These are phyloP conservation scores for Picus viridis DNA, from an alignment of 2,797 vertebrate species.

Conservation along the genomic window DNA sequence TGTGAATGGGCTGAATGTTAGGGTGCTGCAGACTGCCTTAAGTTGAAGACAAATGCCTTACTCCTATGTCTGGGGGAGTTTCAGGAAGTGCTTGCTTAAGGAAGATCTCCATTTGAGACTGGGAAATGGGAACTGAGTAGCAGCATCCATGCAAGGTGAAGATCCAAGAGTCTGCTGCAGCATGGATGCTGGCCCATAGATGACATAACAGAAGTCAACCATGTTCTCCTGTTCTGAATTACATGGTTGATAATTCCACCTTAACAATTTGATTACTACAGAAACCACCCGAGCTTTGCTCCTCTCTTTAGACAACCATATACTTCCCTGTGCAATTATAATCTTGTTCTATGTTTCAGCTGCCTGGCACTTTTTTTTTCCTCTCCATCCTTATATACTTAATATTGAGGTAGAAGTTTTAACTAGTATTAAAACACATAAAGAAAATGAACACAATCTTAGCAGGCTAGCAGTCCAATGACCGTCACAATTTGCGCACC, in stretches of 20 bases:
- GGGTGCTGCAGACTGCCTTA: background rate
- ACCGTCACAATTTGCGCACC: background rate
- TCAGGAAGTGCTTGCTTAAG: background rate
- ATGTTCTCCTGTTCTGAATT: background rate
- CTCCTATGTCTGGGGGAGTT: background rate
- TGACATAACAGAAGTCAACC: background rate
- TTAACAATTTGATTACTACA: background rate
- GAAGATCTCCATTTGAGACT: background rate
- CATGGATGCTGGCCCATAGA: background rate
- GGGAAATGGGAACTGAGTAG: accelerated
- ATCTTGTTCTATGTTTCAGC: background rate
- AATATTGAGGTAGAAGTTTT: slow-evolving; percentile 54
- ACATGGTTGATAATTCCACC: background rate
- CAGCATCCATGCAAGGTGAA: background rate
- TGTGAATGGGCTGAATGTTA: background rate
- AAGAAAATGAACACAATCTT: background rate
- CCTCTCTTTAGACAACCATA: background rate
- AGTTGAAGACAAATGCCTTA: background rate
- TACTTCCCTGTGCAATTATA: background rate
- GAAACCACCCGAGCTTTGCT: slow-evolving; percentile 21
- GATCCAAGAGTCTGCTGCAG: background rate
- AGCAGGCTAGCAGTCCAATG: background rate
- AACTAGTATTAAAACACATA: background rate
- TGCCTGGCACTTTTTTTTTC: background rate
- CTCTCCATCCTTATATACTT: background rate